A percentile compares a stretch with the other conserved stretches of the same genome.
phyloP scores from a whole-genome alignment of 1,140 invertebrate species.

The Euschistus heros region DNA sequence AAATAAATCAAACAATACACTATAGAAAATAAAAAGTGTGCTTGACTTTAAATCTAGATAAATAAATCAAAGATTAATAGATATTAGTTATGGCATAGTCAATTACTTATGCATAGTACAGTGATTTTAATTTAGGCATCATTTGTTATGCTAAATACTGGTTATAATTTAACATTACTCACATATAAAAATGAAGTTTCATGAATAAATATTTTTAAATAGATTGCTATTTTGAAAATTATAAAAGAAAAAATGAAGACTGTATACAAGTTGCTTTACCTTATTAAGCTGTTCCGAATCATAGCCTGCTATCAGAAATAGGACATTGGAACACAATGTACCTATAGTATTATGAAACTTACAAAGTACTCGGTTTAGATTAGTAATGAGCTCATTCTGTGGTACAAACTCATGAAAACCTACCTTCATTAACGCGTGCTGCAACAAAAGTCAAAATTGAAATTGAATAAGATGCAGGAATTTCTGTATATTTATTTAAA shows the following conservation, averaged over 20 bases:
- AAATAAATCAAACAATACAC: neutral
- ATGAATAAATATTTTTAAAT: too few relatives aligned
- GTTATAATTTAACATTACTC: too few relatives aligned
- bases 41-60: too few relatives aligned
- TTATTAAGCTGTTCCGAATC: conserved; percentile 30
- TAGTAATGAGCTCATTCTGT: conserved; percentile 8
- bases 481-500: too few relatives aligned
- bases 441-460: neutral
- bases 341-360: neutral
- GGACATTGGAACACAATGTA: conserved; percentile 27
- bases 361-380: conserved; percentile 16
- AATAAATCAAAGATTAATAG: too few relatives aligned
- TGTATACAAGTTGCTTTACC: conserved; percentile 25
- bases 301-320: conserved; percentile 30
- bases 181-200: too few relatives aligned
- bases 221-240: too few relatives aligned
- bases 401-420: conserved; percentile 26
- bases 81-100: too few relatives aligned
- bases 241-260: neutral
- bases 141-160: neutral
- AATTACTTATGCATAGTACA: too few relatives aligned
- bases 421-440: conserved; percentile 13
- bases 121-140: too few relatives aligned
- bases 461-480: too few relatives aligned
- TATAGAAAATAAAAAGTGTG: too few relatives aligned